Evolutionary conservation across 2,113 vertebrate genomes (phyloP).

Genomic region (Dendropsophus ebraccatus): DNA sequence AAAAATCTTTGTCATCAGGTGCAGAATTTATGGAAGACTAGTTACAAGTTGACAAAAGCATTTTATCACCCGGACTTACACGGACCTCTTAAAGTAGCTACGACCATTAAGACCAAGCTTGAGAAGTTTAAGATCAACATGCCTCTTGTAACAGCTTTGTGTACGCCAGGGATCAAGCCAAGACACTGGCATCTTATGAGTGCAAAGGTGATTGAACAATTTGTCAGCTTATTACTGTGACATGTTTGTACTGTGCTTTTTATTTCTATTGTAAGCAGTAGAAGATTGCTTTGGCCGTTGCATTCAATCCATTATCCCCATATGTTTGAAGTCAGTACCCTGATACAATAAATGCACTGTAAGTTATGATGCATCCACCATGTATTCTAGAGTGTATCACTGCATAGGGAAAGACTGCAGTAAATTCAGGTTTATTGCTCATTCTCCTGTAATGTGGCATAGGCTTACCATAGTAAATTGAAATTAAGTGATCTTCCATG

Average conservation of each 20-base stretch:
- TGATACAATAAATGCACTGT: not conserved
- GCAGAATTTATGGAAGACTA: conserved; percentile 62
- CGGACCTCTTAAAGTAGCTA: conserved; percentile 58
- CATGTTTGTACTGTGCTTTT: conserved; percentile 46
- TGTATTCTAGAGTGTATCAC: no score
- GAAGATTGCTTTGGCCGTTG: not conserved
- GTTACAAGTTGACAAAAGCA: conserved; percentile 60
- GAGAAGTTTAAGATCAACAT: conserved; percentile 64
- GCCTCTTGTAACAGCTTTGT: conserved; percentile 57
- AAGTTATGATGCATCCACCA: not conserved
- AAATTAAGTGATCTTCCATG: conserved; percentile 2
- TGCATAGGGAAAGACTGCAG: not conserved
- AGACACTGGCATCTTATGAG: conserved; percentile 59
- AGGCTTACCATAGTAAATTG: not conserved
- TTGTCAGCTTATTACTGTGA: conserved; percentile 32
- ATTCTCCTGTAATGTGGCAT: not conserved
- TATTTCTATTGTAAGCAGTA: not conserved
- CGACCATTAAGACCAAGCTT: conserved; percentile 62
- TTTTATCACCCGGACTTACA: conserved; percentile 60
- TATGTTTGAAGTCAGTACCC: not conserved
- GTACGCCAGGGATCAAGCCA: conserved; percentile 58
- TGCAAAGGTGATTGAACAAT: conserved; percentile 58
- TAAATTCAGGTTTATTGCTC: not conserved
- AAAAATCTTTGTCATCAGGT: conserved; percentile 51
- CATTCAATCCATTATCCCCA: not conserved